phyloP scores from a whole-genome alignment of 2,797 vertebrate genomes.

The Chiloscyllium punctatum region DNA sequence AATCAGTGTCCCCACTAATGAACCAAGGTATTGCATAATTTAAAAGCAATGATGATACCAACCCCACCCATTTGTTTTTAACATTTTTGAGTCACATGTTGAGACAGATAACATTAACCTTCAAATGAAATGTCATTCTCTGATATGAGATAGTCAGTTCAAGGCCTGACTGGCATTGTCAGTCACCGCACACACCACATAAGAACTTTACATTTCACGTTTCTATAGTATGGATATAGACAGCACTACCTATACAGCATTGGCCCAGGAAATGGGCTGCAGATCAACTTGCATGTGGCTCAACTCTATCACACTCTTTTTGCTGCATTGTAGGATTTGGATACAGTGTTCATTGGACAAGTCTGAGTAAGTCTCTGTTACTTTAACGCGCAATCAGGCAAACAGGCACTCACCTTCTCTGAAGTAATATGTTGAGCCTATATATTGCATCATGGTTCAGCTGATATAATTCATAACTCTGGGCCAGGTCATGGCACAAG shows the following conservation, averaged over 20 bases:
- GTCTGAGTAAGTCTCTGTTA: not conserved
- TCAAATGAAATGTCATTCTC: not conserved
- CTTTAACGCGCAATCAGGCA: not conserved
- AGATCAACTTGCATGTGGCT: not conserved
- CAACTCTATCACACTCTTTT: not conserved
- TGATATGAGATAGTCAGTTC: not conserved
- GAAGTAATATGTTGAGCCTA: not conserved
- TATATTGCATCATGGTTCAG: not conserved
- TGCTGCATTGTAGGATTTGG: not conserved
- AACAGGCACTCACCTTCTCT: not conserved
- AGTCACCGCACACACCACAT: not conserved
- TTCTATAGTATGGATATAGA: not conserved
- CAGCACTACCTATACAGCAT: not conserved
- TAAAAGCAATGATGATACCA: not conserved
- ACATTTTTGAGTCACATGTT: not conserved
- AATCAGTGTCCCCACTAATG: not conserved
- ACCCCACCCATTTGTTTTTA: not conserved
- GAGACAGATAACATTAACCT: not conserved
- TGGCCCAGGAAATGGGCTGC: not conserved
- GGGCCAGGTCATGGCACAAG: not conserved
- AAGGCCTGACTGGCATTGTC: not conserved
- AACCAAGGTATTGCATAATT: not conserved
- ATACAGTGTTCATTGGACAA: not conserved
- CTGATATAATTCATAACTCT: not conserved
- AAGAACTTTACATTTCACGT: not conserved